Percentiles rank a stretch among this genome's conserved stretches.
Evolutionary conservation across 2,888 invertebrate species (phyloP).

Genomic region (Clunio marinus): DNA sequence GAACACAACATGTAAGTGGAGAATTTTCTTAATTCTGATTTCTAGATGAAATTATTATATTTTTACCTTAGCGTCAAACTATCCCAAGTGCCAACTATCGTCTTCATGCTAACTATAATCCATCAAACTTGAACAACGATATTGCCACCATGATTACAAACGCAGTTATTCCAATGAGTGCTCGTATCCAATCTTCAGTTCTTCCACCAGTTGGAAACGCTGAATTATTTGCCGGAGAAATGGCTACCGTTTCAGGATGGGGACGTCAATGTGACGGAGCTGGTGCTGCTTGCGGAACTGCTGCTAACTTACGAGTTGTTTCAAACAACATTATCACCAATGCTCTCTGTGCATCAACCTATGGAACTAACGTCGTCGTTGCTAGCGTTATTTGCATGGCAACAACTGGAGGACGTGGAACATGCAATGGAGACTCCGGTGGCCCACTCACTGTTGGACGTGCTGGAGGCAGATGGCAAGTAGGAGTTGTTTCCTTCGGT

Average conservation of each 20-base stretch:
- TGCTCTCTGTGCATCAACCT: constrained; percentile 44
- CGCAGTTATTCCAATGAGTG: constrained; percentile 43
- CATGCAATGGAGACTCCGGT: constrained; percentile 48
- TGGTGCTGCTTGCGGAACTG: constrained; percentile 43
- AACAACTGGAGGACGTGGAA: constrained; percentile 45
- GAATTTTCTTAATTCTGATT: no score
- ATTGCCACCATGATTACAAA: constrained; percentile 45
- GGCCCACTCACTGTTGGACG: constrained; percentile 44
- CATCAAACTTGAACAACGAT: constrained; percentile 45
- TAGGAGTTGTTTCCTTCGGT: constrained; percentile 48
- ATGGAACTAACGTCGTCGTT: constrained; percentile 43
- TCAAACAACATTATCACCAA: constrained; percentile 46
- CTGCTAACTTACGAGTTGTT: constrained; percentile 44
- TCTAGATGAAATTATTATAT: no score
- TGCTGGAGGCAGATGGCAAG: constrained; percentile 43
- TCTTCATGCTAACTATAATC: constrained; percentile 41
- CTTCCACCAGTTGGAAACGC: constrained; percentile 40
- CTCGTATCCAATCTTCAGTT: constrained; percentile 41
- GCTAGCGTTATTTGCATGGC: constrained; percentile 46
- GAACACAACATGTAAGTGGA: no score
- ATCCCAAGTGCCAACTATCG: neutral
- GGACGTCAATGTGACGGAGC: constrained; percentile 40
- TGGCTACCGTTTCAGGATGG: constrained; percentile 45
- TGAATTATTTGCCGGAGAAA: constrained; percentile 46
- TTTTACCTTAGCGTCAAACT: neutral